phyloP scores from a whole-genome alignment of 2,113 vertebrate species.

The Hippocampus mohnikei region DNA sequence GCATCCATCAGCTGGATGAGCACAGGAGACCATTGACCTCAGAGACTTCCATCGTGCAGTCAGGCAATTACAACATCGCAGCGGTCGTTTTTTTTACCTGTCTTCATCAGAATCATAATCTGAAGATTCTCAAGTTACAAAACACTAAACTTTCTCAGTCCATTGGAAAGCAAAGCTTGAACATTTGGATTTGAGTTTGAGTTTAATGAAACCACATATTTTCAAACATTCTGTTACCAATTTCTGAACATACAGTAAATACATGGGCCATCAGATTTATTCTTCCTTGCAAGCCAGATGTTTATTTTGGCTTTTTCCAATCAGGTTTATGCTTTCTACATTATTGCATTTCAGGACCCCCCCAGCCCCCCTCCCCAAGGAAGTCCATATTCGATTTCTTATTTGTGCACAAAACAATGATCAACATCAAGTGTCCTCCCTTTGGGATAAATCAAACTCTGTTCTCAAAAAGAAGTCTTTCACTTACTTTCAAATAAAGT shows the following conservation, averaged over 20 bases:
- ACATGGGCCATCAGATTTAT: background rate
- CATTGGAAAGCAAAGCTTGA: background rate
- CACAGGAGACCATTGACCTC: background rate
- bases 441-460: too few species aligned
- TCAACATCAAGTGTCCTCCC: background rate
- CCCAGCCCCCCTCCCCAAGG: too few species aligned
- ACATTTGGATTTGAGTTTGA: constrained; percentile 24
- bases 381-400: background rate
- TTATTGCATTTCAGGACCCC: background rate
- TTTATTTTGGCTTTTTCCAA: background rate
- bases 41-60: background rate
- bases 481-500: too few species aligned
- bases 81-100: background rate
- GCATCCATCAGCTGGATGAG: constrained; percentile 36
- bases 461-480: too few species aligned
- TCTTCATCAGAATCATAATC: background rate
- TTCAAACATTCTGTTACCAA: constrained; percentile 8
- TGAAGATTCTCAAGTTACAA: background rate
- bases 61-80: background rate
- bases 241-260: background rate
- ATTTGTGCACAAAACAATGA: background rate
- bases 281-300: constrained; percentile 3
- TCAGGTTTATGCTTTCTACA: background rate
- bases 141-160: background rate
- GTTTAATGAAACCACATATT: constrained; percentile 3